Percentiles rank a stretch among this genome's conserved stretches.
These are phyloP conservation scores for Chrysemys picta DNA, from an alignment of 2,113 vertebrate species.

Conservation along the genomic window DNA sequence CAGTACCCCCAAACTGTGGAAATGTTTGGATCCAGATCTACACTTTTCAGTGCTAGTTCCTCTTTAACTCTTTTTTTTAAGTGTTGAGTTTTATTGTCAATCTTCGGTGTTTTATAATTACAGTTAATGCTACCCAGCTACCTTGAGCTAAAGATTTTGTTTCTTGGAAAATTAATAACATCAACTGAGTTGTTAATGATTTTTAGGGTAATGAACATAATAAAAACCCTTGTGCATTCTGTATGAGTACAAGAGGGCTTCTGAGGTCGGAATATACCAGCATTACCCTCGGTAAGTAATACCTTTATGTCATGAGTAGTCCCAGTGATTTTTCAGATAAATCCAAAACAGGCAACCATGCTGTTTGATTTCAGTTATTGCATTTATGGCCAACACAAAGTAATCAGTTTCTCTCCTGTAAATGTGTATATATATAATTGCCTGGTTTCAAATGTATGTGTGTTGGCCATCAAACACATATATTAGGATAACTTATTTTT, in stretches of 20 bases:
- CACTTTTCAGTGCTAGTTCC: not conserved
- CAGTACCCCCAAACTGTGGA: not conserved
- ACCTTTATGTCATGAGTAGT: accelerated
- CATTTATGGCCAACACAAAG: not conserved
- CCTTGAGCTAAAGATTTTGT: not conserved
- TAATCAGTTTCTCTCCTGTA: not conserved
- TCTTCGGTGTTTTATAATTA: not conserved
- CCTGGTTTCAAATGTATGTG: not conserved
- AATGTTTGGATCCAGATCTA: not conserved
- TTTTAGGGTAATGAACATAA: accelerated
- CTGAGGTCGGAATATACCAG: not conserved
- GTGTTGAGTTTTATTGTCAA: not conserved
- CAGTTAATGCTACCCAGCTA: not conserved
- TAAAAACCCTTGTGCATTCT: no score
- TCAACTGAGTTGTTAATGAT: not conserved
- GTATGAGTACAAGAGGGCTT: not conserved
- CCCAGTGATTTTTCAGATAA: not conserved
- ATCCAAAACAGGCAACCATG: not conserved
- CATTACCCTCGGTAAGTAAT: accelerated
- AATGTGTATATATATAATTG: not conserved
- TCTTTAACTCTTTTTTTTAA: not conserved
- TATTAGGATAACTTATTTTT: accelerated
- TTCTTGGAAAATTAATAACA: not conserved
- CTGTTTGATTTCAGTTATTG: not conserved
- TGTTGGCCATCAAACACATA: not conserved